These are phyloP conservation scores for Bellardia pandia DNA, from an alignment of 2,888 invertebrate genomes.

Conservation along the genomic window DNA sequence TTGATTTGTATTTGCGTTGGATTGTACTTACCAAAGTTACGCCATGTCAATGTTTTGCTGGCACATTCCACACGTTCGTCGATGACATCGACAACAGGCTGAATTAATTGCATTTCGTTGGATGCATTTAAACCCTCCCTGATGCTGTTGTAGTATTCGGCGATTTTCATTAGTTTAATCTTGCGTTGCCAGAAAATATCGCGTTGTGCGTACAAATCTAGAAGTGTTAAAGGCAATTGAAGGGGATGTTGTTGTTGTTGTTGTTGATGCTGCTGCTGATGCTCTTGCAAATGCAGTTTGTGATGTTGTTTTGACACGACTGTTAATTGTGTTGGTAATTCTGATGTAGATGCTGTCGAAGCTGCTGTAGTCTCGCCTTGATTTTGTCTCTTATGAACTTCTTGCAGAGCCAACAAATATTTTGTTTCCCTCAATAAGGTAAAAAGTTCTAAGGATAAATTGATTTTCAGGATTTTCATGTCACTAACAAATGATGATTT, in stretches of 20 bases:
- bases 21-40: conserved; percentile 88
- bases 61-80: conserved; percentile 89
- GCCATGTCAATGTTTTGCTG: conserved; percentile 91
- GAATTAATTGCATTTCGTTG: conserved; percentile 90
- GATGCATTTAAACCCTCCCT: conserved; percentile 86
- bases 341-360: neutral
- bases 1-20: conserved; percentile 15
- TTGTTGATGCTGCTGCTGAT: conserved; percentile 66
- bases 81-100: conserved; percentile 90
- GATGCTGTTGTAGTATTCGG: conserved; percentile 93
- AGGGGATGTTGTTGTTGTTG: conserved; percentile 63
- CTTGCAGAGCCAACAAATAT: conserved; percentile 88
- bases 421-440: conserved; percentile 92
- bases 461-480: conserved; percentile 76
- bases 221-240: conserved; percentile 76
- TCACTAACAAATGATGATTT: conserved; percentile 65
- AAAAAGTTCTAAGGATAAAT: conserved; percentile 86
- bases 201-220: conserved; percentile 78
- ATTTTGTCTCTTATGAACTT: conserved; percentile 49
- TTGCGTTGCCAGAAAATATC: conserved; percentile 80
- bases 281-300: conserved; percentile 24
- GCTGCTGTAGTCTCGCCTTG: conserved; percentile 17
- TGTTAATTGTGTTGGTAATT: conserved; percentile 50
- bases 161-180: conserved; percentile 86
- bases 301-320: conserved; percentile 47